A percentile compares a stretch with the other conserved stretches of the same genome.
phyloP scores from a whole-genome alignment of 2,888 invertebrate genomes.

The Eupsilia transversa region DNA sequence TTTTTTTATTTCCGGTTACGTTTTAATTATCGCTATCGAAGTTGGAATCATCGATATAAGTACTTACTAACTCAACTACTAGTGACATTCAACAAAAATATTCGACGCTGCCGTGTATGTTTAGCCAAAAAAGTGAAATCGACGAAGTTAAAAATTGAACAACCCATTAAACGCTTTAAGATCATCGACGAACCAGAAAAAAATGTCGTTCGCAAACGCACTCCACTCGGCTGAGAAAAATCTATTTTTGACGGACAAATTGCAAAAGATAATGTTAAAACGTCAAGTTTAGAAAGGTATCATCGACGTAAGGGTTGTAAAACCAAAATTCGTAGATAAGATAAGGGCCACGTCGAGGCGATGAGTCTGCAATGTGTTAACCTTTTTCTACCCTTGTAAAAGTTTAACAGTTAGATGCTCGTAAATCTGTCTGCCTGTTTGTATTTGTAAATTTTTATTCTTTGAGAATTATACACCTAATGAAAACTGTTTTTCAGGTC shows the following conservation, averaged over 20 bases:
- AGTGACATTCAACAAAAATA: neutral
- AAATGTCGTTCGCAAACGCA: slow-evolving; percentile 21
- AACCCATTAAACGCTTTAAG: slow-evolving; percentile 3
- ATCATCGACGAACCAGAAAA: slow-evolving; percentile 1
- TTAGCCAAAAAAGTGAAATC: neutral
- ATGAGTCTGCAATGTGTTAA: slow-evolving; percentile 76
- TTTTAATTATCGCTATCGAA: neutral
- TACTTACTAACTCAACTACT: neutral
- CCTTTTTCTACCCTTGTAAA: slow-evolving; percentile 66
- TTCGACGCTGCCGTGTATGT: neutral
- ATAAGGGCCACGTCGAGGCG: slow-evolving; percentile 74
- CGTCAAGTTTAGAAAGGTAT: slow-evolving; percentile 63
- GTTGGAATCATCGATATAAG: neutral
- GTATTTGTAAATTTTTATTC: neutral
- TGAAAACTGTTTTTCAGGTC: neutral
- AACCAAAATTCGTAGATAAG: slow-evolving; percentile 78
- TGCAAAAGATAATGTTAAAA: slow-evolving; percentile 56
- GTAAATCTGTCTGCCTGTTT: slow-evolving; percentile 15
- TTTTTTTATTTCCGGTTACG: neutral
- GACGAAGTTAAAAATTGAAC: neutral
- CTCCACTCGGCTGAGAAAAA: slow-evolving; percentile 6
- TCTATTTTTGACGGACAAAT: slow-evolving; percentile 48
- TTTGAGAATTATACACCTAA: neutral
- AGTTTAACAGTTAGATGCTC: slow-evolving; percentile 27
- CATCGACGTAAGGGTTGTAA: slow-evolving; percentile 73